phyloP scores from a whole-genome alignment of 35 echinoderm and acorn worm genomes.

The Holothuria glaberrima region DNA sequence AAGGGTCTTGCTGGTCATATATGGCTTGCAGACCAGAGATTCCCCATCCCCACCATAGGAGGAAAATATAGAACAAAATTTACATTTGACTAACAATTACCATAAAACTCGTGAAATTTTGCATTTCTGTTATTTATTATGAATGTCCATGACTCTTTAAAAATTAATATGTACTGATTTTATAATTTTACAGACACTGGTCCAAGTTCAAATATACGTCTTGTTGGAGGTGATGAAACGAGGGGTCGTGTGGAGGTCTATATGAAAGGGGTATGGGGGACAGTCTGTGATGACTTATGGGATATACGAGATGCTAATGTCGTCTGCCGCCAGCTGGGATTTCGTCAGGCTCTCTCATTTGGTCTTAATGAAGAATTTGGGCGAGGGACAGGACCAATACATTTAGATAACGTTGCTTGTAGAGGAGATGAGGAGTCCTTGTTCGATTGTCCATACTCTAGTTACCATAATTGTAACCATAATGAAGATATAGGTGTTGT shows the following conservation, averaged over 20 bases:
- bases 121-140: no score
- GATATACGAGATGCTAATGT: not conserved
- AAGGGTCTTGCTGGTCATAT: no score
- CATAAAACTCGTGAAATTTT: no score
- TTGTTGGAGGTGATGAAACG: not conserved
- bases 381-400: not conserved
- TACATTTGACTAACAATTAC: no score
- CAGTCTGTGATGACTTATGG: not conserved
- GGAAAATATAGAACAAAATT: no score
- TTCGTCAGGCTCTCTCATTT: not conserved
- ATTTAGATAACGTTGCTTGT: not conserved
- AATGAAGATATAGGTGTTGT: not conserved
- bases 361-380: not conserved
- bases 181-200: no score
- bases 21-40: no score
- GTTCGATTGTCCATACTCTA: not conserved
- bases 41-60: no score
- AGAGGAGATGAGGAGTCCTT: not conserved
- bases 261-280: not conserved
- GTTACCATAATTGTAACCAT: not conserved
- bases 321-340: not conserved
- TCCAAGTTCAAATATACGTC: not conserved
- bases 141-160: no score
- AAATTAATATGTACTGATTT: no score
- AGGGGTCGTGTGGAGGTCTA: not conserved